Base-by-base conservation (phyloP, 2,797 vertebrate species). In the Nyctalus aviator region DNA sequence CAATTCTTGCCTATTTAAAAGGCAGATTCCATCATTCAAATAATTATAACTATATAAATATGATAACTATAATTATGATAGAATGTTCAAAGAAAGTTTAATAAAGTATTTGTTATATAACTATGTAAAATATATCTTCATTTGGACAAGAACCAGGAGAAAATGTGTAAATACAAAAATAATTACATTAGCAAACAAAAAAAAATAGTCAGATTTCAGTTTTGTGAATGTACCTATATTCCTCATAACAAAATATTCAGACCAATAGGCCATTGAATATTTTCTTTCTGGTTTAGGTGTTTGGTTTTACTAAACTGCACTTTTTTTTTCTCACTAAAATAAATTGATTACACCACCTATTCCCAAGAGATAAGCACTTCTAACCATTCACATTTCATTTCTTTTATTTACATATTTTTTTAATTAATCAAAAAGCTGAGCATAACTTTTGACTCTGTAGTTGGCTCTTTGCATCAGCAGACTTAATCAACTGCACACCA, bases 241-340 rank as follows among this genome's bases (percentile, higher is more conserved):
- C 73, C 44, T 57, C 13, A 8, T 9, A 69, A 92, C 20, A 88
- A 84, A 92, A 5, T 41, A 44, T 90, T 88, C 35, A 64, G 57
- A 87, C 18, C 12, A 69, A 48, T 27, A 48, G 14, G 44, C 23
- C 6, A 53, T 8, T 48, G 37, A 79, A 23, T 50, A 92, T 50
- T 89, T 89, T 83, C 25, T 68, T 53, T 88, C n/a, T 59, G 88
- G 88, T 89, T 69, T 72, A 27, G 14, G 57, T 93, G 64, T 69
- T 82, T 27, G 37, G 6, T 64, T 88, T 88, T 78, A 73, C 37
- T 91, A 68, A 75, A 55, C 35, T 46, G 9, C 2, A 81, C 21
- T 20, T 41, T 48, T 90, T 44, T 75, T 68, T 73, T 11, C 44
- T 44, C 72, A 57, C 3, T 48, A 50, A 90, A 84, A 69, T 55